Conservation (phyloP, 2,113 vertebrate genomes). For the Paratilapia polleni region DNA sequence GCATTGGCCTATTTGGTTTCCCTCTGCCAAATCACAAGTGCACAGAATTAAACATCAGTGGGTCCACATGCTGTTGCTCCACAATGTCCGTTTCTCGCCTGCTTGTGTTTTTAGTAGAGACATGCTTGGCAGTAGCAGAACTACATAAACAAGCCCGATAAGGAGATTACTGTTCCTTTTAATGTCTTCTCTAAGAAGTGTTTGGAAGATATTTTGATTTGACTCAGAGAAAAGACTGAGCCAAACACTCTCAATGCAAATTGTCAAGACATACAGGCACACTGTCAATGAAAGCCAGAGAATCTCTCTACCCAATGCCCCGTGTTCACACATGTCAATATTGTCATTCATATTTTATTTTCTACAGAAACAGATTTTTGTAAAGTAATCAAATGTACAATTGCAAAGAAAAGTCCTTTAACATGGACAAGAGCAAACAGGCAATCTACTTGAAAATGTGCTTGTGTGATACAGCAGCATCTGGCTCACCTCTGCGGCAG, state of each 20-base stretch:
- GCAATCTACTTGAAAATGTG: constrained; percentile 15
- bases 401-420: background rate
- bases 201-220: constrained; percentile 31
- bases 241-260: constrained; percentile 1
- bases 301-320: background rate
- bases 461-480: constrained; percentile 37
- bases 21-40: background rate
- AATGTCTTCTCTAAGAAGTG: constrained; percentile 13
- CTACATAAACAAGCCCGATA: constrained; percentile 24
- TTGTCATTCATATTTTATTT: background rate
- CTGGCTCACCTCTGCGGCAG: constrained; percentile 91
- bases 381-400: background rate
- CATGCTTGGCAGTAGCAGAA: constrained; percentile 32
- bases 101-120: constrained; percentile 13
- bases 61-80: background rate
- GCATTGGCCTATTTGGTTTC: background rate
- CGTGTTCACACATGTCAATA: background rate
- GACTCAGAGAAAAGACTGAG: background rate
- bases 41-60: background rate
- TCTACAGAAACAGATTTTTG: background rate
- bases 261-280: constrained; percentile 2
- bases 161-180: constrained; percentile 36
- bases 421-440: background rate
- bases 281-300: constrained; percentile 1
- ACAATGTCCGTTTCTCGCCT: background rate